Conservation (phyloP, 2,797 vertebrate genomes). For the Phrynocephalus vlangalii region DNA sequence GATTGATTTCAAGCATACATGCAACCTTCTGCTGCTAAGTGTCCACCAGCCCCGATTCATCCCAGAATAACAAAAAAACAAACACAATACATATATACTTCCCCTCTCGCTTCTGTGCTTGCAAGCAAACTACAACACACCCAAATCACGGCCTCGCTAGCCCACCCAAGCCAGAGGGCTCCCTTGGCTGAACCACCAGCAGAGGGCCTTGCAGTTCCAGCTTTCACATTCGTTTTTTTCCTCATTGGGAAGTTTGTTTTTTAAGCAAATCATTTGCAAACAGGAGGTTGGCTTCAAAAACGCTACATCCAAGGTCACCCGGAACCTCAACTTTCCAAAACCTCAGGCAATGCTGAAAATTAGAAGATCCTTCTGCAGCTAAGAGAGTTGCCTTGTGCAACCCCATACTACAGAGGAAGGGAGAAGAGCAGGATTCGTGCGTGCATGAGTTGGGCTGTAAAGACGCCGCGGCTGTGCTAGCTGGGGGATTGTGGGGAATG, state of each 20-base stretch:
- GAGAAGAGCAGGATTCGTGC: no score
- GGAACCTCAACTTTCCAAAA: background rate
- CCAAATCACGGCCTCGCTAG: background rate
- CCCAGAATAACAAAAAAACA: no score
- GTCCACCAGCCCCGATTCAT: no score
- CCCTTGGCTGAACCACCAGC: background rate
- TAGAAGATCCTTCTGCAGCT: background rate
- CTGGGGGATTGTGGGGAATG: no score
- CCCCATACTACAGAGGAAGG: no score
- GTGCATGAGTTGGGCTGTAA: no score
- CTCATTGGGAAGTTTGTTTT: background rate
- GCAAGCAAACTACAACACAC: no score
- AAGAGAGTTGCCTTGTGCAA: background rate
- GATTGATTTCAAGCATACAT: no score
- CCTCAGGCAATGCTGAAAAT: background rate
- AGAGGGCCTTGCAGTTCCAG: slow-evolving; percentile 8
- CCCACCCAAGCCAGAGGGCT: background rate
- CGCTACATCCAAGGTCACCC: background rate
- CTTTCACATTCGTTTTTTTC: background rate
- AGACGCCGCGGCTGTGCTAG: no score
- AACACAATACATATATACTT: background rate
- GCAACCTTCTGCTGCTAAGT: no score
- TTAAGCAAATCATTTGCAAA: background rate
- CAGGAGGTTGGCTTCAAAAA: background rate
- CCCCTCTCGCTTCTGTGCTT: no score